Evolutionary conservation across 2,797 vertebrate species (phyloP), one percentile per base, ranked within the genome.

Genomic region (Melanotaenia nigrans): DNA sequence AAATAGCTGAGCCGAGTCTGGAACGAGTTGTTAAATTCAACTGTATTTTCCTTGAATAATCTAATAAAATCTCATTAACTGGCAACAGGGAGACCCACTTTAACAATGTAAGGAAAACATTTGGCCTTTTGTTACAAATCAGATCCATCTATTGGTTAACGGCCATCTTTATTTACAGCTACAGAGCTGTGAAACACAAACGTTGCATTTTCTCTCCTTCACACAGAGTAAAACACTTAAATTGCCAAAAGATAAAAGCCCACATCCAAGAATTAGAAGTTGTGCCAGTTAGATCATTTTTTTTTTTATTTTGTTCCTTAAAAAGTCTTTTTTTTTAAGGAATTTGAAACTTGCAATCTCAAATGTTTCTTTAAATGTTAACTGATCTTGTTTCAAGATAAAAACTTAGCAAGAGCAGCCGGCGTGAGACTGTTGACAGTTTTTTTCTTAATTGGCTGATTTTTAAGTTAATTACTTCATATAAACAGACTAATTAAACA

Each of bases 321-420:
- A 20, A 55, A 36, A 14, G 18, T 11, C 8, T 45, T 42, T 13
- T 42, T 13, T 33, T 33, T 33, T 33, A 33, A 33, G 32, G 32
- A 33, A 33, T 33, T 33, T 33, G 32, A 51, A 38, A 35, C 32
- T 25, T 25, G 45, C 14, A 30, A 20, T 9, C 30, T 32, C 55
- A 32, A 30, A 32, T 10, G 8, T 10, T 33, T 5, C 22, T 47
- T 10, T 40, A 14, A 30, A 61, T 49, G 35, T 53, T 10, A 3
- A 33, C 22, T 54, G 57, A 33, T 59, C 22, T 60, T 18, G 20
- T 65, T 73, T 32, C 36, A 33, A 58, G 33, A 58, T 38, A n/a
- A 57, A 42, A 42, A 40, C 4, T 5, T 42, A 51, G 32, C 30
- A 3, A 59, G 32, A 51, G 49, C 42, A 59, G 62, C 58, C 28